Evolutionary conservation across 2,113 vertebrate genomes (phyloP).

Genomic region (Bubo bubo): DNA sequence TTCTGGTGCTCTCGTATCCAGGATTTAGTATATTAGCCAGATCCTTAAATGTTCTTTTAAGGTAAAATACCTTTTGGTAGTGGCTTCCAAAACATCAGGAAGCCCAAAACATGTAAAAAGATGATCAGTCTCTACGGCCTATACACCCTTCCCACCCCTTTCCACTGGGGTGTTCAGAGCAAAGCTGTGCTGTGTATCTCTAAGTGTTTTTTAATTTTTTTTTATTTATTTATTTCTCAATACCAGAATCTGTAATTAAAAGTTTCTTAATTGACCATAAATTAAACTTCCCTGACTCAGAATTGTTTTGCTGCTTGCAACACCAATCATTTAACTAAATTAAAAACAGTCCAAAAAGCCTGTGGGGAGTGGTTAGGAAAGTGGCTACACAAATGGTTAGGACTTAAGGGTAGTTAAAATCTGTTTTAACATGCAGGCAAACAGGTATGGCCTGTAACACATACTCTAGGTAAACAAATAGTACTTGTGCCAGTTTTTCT

Average conservation of each 20-base stretch:
- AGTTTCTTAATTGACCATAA: background rate
- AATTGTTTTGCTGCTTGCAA: background rate
- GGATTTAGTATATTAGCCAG: background rate
- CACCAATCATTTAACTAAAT: background rate
- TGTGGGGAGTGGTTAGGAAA: background rate
- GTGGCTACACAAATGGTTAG: background rate
- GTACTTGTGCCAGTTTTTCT: background rate
- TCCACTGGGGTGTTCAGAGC: too few relatives aligned
- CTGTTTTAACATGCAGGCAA: background rate
- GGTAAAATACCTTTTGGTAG: background rate
- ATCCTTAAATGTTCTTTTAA: background rate
- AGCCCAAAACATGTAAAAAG: background rate
- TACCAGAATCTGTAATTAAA: background rate
- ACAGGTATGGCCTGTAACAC: background rate
- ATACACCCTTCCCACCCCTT: background rate
- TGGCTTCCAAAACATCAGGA: background rate
- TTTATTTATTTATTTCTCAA: background rate
- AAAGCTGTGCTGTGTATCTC: background rate
- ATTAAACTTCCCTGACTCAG: background rate
- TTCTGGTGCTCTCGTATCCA: background rate
- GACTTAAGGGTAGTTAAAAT: background rate
- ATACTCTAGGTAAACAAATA: background rate
- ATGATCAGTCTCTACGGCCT: background rate
- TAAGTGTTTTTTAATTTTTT: background rate
- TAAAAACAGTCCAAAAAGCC: background rate